Conservation (phyloP, 2,888 invertebrate species). For the Acrobasis suavella region DNA sequence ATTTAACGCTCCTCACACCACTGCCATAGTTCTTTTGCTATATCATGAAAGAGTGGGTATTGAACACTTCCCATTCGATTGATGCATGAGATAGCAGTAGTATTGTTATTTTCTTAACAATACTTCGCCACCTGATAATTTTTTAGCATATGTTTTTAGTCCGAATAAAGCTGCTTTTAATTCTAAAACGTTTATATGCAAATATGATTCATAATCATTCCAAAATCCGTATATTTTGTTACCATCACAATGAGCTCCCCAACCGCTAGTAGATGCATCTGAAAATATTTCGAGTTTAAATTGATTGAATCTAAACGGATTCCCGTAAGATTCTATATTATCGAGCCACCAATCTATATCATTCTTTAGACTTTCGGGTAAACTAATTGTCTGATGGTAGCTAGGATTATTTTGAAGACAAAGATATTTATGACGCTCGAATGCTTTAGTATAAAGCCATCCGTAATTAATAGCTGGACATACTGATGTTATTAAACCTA, state of each 20-base stretch:
- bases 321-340: neutral
- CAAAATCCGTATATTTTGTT: slow-evolving; percentile 8
- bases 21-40: slow-evolving; percentile 23
- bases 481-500: slow-evolving; percentile 15
- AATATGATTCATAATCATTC: neutral
- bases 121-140: slow-evolving; percentile 3
- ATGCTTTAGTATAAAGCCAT: slow-evolving; percentile 22
- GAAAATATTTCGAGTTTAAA: slow-evolving; percentile 20
- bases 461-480: slow-evolving; percentile 21
- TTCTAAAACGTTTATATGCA: slow-evolving; percentile 21
- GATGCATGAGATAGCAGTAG: slow-evolving; percentile 13
- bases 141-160: slow-evolving; percentile 17
- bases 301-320: neutral
- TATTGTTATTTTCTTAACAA: slow-evolving; percentile 19
- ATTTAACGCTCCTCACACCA: slow-evolving; percentile 24
- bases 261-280: slow-evolving; percentile 19
- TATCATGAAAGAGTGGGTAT: slow-evolving; percentile 15
- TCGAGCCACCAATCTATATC: slow-evolving; percentile 8
- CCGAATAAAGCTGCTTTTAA: slow-evolving; percentile 18
- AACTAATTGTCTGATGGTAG: neutral
- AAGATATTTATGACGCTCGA: slow-evolving; percentile 20
- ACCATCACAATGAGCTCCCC: slow-evolving; percentile 4
- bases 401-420: neutral
- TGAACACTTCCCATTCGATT: slow-evolving; percentile 25
- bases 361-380: neutral